Percentiles rank a stretch among this genome's conserved stretches.
Evolutionary conservation across 2,113 vertebrate species (phyloP).

Genomic region (Sula dactylatra): DNA sequence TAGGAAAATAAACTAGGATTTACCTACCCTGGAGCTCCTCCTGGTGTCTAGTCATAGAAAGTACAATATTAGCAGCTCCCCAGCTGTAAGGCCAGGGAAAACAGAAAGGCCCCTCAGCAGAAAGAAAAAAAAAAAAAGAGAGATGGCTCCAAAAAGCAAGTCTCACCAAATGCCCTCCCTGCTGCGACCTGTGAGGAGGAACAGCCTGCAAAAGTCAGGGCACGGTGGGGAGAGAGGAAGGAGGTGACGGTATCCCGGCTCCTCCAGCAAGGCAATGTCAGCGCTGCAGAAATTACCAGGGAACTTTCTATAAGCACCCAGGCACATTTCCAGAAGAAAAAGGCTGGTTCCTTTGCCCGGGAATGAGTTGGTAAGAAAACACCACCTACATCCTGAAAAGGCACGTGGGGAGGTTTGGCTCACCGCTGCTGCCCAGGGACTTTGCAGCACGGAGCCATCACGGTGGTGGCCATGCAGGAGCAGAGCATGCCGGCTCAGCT

Average conservation of each 20-base stretch:
- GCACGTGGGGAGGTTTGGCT: rapidly evolving
- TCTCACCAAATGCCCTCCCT: not conserved
- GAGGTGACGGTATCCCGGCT: not conserved
- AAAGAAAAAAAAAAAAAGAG: not conserved
- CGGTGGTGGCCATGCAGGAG: not conserved
- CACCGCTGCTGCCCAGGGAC: not conserved
- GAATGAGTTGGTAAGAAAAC: not conserved
- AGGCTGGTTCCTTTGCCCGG: not conserved
- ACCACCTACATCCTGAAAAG: not conserved
- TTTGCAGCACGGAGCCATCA: not conserved
- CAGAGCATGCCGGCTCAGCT: not conserved
- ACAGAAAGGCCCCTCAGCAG: no score
- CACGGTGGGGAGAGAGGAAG: no score
- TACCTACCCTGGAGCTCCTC: conserved; percentile 27
- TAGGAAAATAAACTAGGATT: rapidly evolving
- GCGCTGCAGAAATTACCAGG: not conserved
- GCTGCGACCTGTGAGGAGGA: not conserved
- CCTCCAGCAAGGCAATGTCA: not conserved
- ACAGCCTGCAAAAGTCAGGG: not conserved
- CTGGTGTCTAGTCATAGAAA: not conserved
- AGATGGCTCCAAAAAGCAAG: not conserved
- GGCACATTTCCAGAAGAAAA: not conserved
- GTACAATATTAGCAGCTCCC: rapidly evolving
- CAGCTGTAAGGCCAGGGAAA: not conserved
- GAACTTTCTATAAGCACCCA: not conserved